These are phyloP conservation scores for Ruditapes philippinarum DNA, from an alignment of 1,140 invertebrate genomes.

Conservation along the genomic window DNA sequence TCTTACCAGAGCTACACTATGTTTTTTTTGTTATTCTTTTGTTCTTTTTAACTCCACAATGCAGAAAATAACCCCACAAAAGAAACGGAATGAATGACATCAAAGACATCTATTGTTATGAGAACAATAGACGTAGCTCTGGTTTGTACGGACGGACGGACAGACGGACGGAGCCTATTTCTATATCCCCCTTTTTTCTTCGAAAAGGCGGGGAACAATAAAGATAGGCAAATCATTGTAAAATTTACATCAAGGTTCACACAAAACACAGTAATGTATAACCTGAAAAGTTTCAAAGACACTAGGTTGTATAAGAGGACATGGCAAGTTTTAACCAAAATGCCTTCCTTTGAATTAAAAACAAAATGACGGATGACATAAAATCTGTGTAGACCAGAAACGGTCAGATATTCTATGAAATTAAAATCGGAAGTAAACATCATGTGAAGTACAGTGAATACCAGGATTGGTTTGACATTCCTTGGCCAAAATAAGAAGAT, in stretches of 20 bases:
- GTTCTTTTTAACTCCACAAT: too few relatives aligned
- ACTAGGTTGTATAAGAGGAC: not conserved
- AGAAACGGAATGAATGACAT: too few relatives aligned
- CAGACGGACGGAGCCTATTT: too few relatives aligned
- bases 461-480: not conserved
- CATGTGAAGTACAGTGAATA: not conserved
- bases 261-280: not conserved
- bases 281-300: not conserved
- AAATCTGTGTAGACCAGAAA: not conserved
- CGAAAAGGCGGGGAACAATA: not conserved
- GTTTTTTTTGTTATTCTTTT: too few relatives aligned
- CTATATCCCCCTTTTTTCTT: too few relatives aligned
- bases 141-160: too few relatives aligned
- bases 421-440: not conserved
- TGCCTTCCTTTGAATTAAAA: not conserved
- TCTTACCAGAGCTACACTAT: too few relatives aligned
- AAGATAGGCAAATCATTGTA: slow-evolving; percentile 16
- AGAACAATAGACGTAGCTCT: too few relatives aligned
- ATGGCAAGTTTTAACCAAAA: not conserved
- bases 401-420: not conserved
- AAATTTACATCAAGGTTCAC: not conserved
- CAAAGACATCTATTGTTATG: too few relatives aligned
- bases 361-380: not conserved
- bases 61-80: too few relatives aligned
- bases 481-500: slow-evolving; percentile 25